These are phyloP conservation scores for Tetrapedia diversipes DNA, from an alignment of 2,888 invertebrate species.

Conservation along the genomic window DNA sequence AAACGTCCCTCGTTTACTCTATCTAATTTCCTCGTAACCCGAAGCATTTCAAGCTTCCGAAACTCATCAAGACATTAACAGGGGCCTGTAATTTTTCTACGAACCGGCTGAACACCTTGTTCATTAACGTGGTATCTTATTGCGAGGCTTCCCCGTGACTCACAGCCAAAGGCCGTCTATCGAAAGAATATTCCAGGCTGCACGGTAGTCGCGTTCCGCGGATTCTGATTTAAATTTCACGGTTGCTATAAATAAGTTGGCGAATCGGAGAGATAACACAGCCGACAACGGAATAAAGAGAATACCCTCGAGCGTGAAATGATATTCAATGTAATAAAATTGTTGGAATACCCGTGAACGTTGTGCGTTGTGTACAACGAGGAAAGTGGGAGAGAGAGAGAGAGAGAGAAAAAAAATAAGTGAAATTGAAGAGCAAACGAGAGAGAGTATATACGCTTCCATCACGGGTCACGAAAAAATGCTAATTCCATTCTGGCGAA, in stretches of 20 bases:
- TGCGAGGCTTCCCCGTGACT: neutral
- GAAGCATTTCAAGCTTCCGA: too few species aligned
- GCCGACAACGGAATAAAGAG: neutral
- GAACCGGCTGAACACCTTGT: too few species aligned
- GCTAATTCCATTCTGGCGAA: constrained; percentile 53
- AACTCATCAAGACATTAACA: neutral
- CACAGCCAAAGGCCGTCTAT: too few species aligned
- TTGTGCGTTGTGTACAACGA: too few species aligned
- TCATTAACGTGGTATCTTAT: too few species aligned
- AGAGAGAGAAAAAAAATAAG: neutral
- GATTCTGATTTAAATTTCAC: constrained; percentile 12
- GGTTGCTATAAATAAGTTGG: constrained; percentile 28
- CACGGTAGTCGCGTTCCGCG: too few species aligned
- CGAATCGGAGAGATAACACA: constrained; percentile 6
- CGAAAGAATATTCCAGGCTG: neutral
- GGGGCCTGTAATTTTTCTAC: too few species aligned
- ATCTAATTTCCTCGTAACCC: too few species aligned
- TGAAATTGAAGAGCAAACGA: too few species aligned
- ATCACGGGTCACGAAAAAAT: constrained; percentile 54
- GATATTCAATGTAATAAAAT: constrained; percentile 49
- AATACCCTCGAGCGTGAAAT: constrained; percentile 23
- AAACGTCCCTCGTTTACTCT: too few species aligned
- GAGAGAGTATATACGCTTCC: constrained; percentile 29
- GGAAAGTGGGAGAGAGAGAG: neutral
- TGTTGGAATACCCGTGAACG: constrained; percentile 17